Base-by-base conservation (phyloP, 2,113 vertebrate species). In the Pseudopodoces humilis region DNA sequence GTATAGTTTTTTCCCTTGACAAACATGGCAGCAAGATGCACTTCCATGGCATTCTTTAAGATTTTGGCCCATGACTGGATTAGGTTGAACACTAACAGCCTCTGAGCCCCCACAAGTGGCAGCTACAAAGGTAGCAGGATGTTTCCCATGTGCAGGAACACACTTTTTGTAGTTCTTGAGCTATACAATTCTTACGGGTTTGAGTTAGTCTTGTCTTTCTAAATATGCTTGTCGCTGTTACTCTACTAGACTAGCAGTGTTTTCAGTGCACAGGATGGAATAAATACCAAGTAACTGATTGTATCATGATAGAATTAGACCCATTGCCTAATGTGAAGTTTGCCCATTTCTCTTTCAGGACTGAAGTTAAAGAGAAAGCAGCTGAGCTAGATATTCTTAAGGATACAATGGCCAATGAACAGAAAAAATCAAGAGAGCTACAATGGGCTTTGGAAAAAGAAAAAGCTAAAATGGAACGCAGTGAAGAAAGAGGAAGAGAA, bases 361-460 rank as follows among this genome's bases (percentile, higher is more conserved):
- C 87, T 17, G 99, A 99, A 96, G 96, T 99, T 79, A 98, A 98
- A 25, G 98, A 98, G 94, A 99, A 98, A 96, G 98, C 97, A 49
- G 97, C 98, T 63, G 98, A 99, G 87, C 95, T 99, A 41, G 98
- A 99, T 59, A 55, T 97, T 46, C 97, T 99, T 75, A 99, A 94
- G 47, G 98, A 99, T 74, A 97, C 98, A 23, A 97, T 99, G 97
- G 97, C 96, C 55, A 97, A 89, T 5, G 99, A 99, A 93, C 98
- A 98, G 96, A 99, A 98, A 88, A 98, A 96, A 50, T 98, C 96
- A 67, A 98, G 99, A 95, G 99, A 99, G 78, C 96, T 99, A 18
- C 99, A 99, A 71, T 99, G 99, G 99, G 95, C 98, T 49, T 80
- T 99, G 95, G 99, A 99, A 96, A 99, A 99, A 92, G 98, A 99